Evolutionary conservation across 2,113 vertebrate species (phyloP), one percentile per base, ranked within the genome.

Genomic region (Lichenostomus cassidix): DNA sequence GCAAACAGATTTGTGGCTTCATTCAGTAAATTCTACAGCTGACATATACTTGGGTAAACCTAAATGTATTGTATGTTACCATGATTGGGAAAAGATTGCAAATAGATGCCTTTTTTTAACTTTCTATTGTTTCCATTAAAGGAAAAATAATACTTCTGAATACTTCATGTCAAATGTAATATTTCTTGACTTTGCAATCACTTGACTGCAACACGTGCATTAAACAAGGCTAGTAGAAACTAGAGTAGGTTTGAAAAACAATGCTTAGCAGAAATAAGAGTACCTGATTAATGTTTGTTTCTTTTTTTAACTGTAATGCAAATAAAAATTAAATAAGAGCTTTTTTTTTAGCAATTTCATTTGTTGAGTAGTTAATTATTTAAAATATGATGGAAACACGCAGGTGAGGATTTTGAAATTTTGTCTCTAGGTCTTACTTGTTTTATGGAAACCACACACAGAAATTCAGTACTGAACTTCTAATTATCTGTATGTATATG

Each of bases 371-470:
- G 37, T 68, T 91, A 92, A 68, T 91, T 71, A 95, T 76, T 95
- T 85, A 85, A 91, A 92, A 76, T 88, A 76, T 6, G 53, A 53
- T 73, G 41, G 56, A 94, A 89, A 89, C 6, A 50, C 93, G 39
- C 86, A 92, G 73, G 88, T 95, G 75, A 59, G 85, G 46, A n/a
- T 90, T 95, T 94, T 86, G 79, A 68, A 92, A 70, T 90, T 86
- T 86, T 1, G 15, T 94, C 64, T 80, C 60, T 84, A 37, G 83
- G 60, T 94, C 52, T 88, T 47, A 33, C 39, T 81, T 84, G 24
- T 71, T 92, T 89, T 93, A 58, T 83, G 44, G 76, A 89, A 92
- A 46, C 21, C 3, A 37, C 21, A 46, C 16, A 25, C 7, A 59
- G 39, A 87, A 88, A 87, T 81, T 83, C 50, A 56, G 27, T 74